phyloP scores from a whole-genome alignment of 2,797 vertebrate genomes.

The Darevskia nairensis region DNA sequence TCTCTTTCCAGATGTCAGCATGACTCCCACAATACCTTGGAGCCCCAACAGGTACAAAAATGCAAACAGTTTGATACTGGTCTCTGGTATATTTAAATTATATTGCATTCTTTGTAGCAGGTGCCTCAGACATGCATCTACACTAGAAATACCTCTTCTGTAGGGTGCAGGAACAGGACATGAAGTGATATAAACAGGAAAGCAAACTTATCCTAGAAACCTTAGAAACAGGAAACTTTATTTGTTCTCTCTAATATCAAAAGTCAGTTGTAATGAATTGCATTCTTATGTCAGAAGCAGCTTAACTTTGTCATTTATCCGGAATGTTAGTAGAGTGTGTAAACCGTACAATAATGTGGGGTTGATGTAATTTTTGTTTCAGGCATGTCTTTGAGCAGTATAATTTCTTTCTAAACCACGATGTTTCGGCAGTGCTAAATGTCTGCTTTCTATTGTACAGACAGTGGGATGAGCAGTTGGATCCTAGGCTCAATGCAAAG shows the following conservation, averaged over 20 bases:
- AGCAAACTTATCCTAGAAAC: conserved; percentile 27
- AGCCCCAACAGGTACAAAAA: conserved; percentile 93
- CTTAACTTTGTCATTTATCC: conserved; percentile 25
- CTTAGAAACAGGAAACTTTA: conserved; percentile 36
- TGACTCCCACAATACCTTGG: conserved; percentile 96
- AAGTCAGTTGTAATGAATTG: conserved; percentile 28
- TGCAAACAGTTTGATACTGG: conserved; percentile 42
- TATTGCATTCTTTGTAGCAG: conserved; percentile 41
- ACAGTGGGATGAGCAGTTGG: conserved; percentile 99
- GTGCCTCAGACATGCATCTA: conserved; percentile 45
- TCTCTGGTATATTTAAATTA: conserved; percentile 37
- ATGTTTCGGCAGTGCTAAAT: conserved; percentile 18
- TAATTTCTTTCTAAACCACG: rapidly evolving
- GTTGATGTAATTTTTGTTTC: not conserved
- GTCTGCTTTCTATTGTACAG: conserved; percentile 74
- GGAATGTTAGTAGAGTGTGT: not conserved
- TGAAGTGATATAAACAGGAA: conserved; percentile 33
- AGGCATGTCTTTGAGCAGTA: not conserved
- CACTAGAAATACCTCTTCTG: conserved; percentile 21
- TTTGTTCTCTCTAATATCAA: conserved; percentile 27
- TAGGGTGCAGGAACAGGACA: conserved; percentile 35
- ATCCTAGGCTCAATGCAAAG: conserved; percentile 97
- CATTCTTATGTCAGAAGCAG: not conserved
- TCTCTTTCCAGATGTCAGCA: conserved; percentile 93
- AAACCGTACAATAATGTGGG: too few species aligned